Percentiles rank a stretch among this genome's conserved stretches.
Evolutionary conservation across 2,113 vertebrate genomes (phyloP).

Genomic region (Vombatus ursinus): DNA sequence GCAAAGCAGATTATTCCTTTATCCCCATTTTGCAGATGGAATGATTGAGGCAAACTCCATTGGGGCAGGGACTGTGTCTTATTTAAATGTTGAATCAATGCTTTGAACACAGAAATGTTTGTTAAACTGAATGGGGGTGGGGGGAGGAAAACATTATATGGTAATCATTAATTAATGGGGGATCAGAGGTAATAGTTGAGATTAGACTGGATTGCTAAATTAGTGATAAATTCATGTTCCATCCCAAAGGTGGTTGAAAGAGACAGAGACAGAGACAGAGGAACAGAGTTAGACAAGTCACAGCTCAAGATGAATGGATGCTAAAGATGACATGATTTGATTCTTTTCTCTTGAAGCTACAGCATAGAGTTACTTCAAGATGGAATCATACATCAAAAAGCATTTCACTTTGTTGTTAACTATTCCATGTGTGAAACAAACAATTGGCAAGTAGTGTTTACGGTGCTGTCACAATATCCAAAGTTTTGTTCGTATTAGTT

Average conservation of each 20-base stretch:
- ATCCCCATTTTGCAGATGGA: background rate
- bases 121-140: background rate
- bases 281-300: background rate
- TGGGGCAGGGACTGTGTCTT: background rate
- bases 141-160: no score
- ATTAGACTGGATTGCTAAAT: background rate
- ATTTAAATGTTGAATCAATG: background rate
- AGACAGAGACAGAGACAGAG: constrained; percentile 15
- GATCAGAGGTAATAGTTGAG: background rate
- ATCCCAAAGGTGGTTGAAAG: constrained; percentile 33
- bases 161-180: background rate
- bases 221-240: background rate
- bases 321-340: background rate
- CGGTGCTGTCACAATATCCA: background rate
- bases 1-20: background rate
- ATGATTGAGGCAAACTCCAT: background rate
- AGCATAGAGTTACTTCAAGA: constrained; percentile 26
- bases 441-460: background rate
- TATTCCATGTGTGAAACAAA: constrained; percentile 25
- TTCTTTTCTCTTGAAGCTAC: background rate
- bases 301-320: background rate
- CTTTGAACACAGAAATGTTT: background rate
- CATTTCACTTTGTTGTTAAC: background rate
- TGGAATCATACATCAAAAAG: constrained; percentile 19
- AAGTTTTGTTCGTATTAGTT: constrained; percentile 10